Evolutionary conservation across 2,113 vertebrate species (phyloP).

Genomic region (Pao palembangensis): DNA sequence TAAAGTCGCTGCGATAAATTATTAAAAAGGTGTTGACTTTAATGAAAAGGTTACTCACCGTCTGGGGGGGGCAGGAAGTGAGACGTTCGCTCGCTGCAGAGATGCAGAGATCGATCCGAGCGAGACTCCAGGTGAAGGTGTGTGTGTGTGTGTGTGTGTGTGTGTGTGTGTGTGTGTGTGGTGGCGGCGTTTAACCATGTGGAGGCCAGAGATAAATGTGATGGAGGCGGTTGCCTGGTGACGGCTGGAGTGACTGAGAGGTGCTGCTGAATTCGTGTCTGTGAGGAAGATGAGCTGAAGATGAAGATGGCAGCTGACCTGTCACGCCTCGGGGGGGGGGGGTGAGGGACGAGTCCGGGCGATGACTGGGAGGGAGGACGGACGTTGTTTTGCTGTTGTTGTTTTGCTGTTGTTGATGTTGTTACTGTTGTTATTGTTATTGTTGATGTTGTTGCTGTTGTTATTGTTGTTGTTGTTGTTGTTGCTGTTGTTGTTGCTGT

Average conservation of each 20-base stretch:
- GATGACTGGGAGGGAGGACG: not conserved
- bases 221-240: slow-evolving; percentile 29
- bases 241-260: slow-evolving; percentile 35
- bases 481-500: too few relatives aligned
- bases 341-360: too few relatives aligned
- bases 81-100: too few relatives aligned
- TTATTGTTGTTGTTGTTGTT: too few relatives aligned
- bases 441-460: too few relatives aligned
- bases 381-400: not conserved
- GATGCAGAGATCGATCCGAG: too few relatives aligned
- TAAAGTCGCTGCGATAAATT: too few relatives aligned
- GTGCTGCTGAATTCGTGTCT: slow-evolving; percentile 42
- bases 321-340: slow-evolving; percentile 4
- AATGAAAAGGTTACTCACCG: too few relatives aligned
- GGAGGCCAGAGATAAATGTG: slow-evolving; percentile 22
- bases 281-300: slow-evolving; percentile 41
- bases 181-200: not conserved
- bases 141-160: not conserved
- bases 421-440: too few relatives aligned
- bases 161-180: not conserved
- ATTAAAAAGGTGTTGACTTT: too few relatives aligned
- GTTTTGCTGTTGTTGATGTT: not conserved
- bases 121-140: not conserved
- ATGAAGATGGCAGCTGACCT: slow-evolving; percentile 32
- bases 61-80: too few relatives aligned